Evolutionary conservation across 2,797 vertebrate species (phyloP), one percentile per base, ranked within the genome.

Genomic region (Cyprinodon diabolis): DNA sequence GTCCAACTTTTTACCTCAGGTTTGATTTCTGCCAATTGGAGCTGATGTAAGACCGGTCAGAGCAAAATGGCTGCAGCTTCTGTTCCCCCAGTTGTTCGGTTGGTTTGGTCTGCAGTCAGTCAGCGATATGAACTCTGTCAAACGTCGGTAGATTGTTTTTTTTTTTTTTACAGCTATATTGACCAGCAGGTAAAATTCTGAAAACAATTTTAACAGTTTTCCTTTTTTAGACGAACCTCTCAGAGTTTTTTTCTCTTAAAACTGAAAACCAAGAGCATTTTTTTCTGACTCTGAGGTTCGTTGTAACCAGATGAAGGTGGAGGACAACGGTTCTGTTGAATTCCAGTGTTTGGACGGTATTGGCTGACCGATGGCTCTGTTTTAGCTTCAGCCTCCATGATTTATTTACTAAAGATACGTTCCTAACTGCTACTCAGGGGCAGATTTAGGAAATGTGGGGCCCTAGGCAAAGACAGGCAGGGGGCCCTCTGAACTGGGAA

Each of bases 21-120:
- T 87, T 79, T 83, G 60, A 71, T 79, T 79, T 80, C 73, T 71
- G 19, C 75, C 86, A 80, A 86, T 55, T 25, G 78, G 82, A 79
- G 83, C 65, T 54, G 75, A 74, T 15, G 62, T 63, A 71, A 81
- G 75, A 87, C 76, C 70, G n/a, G 69, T 81, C 73, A 78, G 80
- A 54, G 76, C 77, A 89, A 92, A 93, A 92, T 90, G 90, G 88
- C 88, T 87, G 89, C 85, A 84, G 45, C 70, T 88, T 83, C 72
- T 71, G 79, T 81, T 86, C 77, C 72, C 81, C 40, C 30, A 30
- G 30, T 30, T 30, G 40, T 5, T 76, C 63, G 78, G 77, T 87
- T 86, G 88, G 77, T 87, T 67, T 67, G 1, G 79, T 80, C 82
- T 86, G 78, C 80, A 40, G 12, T 73, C 37, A 67, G n/a, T 23